phyloP scores from a whole-genome alignment of 2,888 invertebrate genomes.

The Antitype chi region DNA sequence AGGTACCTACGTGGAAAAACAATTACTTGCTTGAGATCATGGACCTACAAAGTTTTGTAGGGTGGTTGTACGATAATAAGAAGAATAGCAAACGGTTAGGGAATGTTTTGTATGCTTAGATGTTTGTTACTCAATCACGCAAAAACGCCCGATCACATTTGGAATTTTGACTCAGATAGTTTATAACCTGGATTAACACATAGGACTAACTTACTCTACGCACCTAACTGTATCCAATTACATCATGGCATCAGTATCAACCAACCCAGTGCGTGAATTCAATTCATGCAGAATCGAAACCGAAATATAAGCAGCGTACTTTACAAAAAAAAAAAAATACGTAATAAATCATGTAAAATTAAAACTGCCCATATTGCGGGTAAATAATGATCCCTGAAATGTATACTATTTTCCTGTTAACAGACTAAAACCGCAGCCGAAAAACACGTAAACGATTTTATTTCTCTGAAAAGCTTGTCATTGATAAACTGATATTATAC shows the following conservation, averaged over 20 bases:
- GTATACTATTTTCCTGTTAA: not conserved
- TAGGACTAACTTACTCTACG: too few relatives aligned
- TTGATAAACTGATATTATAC: not conserved
- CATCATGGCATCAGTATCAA: too few relatives aligned
- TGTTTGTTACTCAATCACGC: too few relatives aligned
- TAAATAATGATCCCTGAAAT: not conserved
- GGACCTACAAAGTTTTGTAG: slow-evolving; percentile 19
- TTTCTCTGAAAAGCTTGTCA: not conserved
- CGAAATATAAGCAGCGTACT: not conserved
- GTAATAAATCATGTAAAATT: not conserved
- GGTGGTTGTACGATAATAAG: not conserved
- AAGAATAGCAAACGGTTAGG: not conserved
- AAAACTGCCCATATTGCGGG: not conserved
- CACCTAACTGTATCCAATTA: too few relatives aligned
- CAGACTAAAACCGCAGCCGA: not conserved
- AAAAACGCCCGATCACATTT: too few relatives aligned
- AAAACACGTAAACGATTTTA: not conserved
- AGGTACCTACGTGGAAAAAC: slow-evolving; percentile 17
- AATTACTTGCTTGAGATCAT: slow-evolving; percentile 19
- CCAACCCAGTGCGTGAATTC: not conserved
- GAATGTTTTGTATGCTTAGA: too few relatives aligned
- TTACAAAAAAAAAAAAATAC: not conserved
- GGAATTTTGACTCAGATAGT: too few relatives aligned
- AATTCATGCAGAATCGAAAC: not conserved
- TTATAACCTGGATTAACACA: too few relatives aligned